A percentile compares a stretch with the other conserved stretches of the same genome.
phyloP scores from a whole-genome alignment of 2,888 invertebrate species.

The Pterobdella sp. region DNA sequence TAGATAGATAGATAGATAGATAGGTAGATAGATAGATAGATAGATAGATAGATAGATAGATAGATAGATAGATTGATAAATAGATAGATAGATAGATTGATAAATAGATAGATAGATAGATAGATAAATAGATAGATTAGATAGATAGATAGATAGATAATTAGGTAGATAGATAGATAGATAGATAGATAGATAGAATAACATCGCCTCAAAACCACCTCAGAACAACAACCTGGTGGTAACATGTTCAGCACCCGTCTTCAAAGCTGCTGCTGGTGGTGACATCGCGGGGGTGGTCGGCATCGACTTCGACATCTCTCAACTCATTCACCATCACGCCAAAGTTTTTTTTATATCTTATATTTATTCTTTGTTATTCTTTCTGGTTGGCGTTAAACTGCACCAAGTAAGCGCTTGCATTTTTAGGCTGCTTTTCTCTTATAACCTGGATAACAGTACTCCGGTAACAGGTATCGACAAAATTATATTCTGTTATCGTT shows the following conservation, averaged over 20 bases:
- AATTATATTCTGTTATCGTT: no score
- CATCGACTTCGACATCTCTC: slow-evolving; percentile 7
- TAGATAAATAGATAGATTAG: slow-evolving; percentile 19
- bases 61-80: slow-evolving; percentile 14
- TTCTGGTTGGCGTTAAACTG: no score
- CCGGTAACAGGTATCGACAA: no score
- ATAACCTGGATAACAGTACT: no score
- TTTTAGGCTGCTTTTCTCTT: no score
- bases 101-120: slow-evolving; percentile 15
- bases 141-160: no score
- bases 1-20: slow-evolving; percentile 12
- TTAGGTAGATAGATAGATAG: slow-evolving; percentile 16
- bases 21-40: slow-evolving; percentile 17
- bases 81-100: slow-evolving; percentile 12
- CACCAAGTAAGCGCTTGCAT: no score
- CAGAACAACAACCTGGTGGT: slow-evolving; percentile 20
- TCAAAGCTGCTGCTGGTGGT: slow-evolving; percentile 8
- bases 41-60: slow-evolving; percentile 4
- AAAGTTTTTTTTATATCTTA: no score
- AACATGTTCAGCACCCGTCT: neutral
- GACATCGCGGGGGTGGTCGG: slow-evolving; percentile 21
- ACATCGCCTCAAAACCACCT: neutral
- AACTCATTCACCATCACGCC: neutral
- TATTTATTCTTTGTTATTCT: no score
- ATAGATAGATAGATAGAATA: neutral